phyloP scores from a whole-genome alignment of 2,797 vertebrate genomes.

The Scyliorhinus canicula region DNA sequence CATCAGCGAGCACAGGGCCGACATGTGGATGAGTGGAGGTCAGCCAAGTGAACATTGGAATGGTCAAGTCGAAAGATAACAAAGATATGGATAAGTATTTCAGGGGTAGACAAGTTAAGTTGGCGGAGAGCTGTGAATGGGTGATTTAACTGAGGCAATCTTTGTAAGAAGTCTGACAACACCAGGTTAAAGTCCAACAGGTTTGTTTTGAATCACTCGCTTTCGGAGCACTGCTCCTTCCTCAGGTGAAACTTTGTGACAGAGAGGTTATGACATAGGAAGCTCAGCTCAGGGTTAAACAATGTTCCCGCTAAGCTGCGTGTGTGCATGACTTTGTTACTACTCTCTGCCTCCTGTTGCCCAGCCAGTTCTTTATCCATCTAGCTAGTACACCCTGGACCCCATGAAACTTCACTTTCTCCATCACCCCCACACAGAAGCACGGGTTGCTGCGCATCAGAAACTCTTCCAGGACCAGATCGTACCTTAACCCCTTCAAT shows the following conservation, averaged over 20 bases:
- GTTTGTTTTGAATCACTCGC: no score
- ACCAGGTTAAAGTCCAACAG: no score
- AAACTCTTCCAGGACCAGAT: not conserved
- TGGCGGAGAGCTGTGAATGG: not conserved
- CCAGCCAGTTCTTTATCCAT: no score
- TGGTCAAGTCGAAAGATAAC: not conserved
- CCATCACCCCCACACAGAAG: no score
- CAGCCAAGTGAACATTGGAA: not conserved
- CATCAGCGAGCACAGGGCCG: not conserved
- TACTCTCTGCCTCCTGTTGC: no score
- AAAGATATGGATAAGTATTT: not conserved
- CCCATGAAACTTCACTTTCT: no score
- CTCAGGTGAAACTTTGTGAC: no score
- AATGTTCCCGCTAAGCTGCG: not conserved
- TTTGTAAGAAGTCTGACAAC: no score
- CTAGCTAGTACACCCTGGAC: no score
- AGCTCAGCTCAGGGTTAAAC: not conserved
- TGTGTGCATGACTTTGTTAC: not conserved
- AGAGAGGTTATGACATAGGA: not conserved
- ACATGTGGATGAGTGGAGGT: no score
- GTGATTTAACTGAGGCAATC: not conserved
- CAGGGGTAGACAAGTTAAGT: not conserved
- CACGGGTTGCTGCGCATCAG: not conserved
- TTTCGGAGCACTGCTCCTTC: no score
- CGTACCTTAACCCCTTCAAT: constrained; percentile 94